phyloP scores from a whole-genome alignment of 2,797 vertebrate genomes.

The Trachurus trachurus region DNA sequence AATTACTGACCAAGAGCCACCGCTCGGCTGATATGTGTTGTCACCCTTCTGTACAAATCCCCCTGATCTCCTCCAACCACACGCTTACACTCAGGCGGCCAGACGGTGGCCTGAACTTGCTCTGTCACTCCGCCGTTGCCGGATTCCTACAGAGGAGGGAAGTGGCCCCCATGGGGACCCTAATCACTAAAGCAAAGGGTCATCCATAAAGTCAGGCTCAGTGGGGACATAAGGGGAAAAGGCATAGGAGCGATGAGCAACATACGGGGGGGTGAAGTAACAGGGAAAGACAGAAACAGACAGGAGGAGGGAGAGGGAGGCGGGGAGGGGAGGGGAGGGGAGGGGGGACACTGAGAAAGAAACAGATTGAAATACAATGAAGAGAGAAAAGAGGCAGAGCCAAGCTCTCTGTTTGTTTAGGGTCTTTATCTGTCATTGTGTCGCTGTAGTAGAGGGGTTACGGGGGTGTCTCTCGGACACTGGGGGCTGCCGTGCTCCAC shows the following conservation, averaged over 20 bases:
- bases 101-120: conserved; percentile 75
- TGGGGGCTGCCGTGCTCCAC: conserved; percentile 68
- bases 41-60: conserved; percentile 81
- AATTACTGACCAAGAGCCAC: conserved; percentile 64
- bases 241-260: conserved; percentile 75
- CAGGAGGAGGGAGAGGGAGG: conserved; percentile 45
- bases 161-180: conserved; percentile 76
- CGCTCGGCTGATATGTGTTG: conserved; percentile 76
- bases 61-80: conserved; percentile 65
- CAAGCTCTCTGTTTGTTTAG: conserved; percentile 75
- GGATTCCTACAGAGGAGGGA: conserved; percentile 73
- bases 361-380: conserved; percentile 80
- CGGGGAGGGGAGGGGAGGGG: too few species aligned
- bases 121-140: conserved; percentile 70
- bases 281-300: conserved; percentile 72
- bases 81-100: conserved; percentile 70
- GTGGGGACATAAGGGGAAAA: conserved; percentile 79
- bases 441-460: conserved; percentile 63
- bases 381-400: conserved; percentile 64
- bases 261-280: conserved; percentile 75
- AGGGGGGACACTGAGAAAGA: conserved; percentile 57
- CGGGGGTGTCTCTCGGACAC: conserved; percentile 71
- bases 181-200: conserved; percentile 83
- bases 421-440: conserved; percentile 77
- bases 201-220: conserved; percentile 81